Base-by-base conservation (phyloP, 2,113 vertebrate species). In the Xerus inauris region DNA sequence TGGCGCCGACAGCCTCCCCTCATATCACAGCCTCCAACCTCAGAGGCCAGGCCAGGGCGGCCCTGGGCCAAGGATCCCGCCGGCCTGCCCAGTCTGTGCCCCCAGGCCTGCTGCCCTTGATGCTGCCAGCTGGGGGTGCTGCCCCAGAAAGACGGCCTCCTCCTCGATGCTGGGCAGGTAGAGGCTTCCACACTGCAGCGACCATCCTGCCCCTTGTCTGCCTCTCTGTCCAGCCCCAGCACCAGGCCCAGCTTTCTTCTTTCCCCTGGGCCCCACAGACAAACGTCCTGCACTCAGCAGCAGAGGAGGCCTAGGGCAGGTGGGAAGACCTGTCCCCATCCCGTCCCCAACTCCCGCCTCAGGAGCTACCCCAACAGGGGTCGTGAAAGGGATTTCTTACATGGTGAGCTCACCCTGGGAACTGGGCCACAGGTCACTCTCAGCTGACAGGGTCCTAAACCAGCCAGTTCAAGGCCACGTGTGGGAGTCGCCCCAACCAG, bases 121-220 rank as follows among this genome's bases (percentile, higher is more conserved):
- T 7, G 30, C 47, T 24, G 20, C 71, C 64, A 51, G 13, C 35
- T 2, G 13, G 54, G 42, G 51, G 35, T 51, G 32, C 19, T 8
- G 40, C 72, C 47, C 1, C 40, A 35, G 3, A 30, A 42, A 20
- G 45, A 40, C 7, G 38, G 22, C 19, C 45, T 3, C 28, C 76
- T 6, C 35, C 20, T 35, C 35, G 4, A 12, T 0, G 3, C 83
- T 26, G 64, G 5, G 26, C n/a, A 3, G 30, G 16, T 0, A 2
- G 30, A 6, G n/a, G 10, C 49, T n/a, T 51, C 59, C 12, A 16
- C 35, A 38, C 49, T 8, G 0, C 89, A 35, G 59, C 5, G 65
- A 2, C 8, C 69, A 72, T 19, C 30, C 32, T 19, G 30, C 54
- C 28, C 12, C 12, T 1, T 0, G 3, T 40, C 73, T 0, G 2